These are phyloP conservation scores for Brevipalpus yothersi DNA, from an alignment of 1,140 invertebrate species.

Conservation along the genomic window DNA sequence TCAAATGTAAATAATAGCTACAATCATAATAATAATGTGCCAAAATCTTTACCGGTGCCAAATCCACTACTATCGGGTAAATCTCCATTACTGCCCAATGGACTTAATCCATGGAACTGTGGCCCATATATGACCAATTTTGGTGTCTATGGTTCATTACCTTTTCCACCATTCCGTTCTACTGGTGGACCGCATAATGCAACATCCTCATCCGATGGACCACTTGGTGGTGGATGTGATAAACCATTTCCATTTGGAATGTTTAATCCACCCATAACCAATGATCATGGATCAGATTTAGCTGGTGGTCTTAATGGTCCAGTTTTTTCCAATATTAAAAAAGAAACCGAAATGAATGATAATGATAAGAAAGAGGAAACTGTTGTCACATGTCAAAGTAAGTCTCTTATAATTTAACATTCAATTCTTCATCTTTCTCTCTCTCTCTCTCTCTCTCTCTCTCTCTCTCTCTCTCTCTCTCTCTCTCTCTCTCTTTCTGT, in stretches of 20 bases:
- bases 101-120: background rate
- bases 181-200: background rate
- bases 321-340: background rate
- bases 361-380: background rate
- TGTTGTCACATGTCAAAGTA: background rate
- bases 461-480: background rate
- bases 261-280: background rate
- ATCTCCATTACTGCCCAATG: background rate
- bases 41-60: constrained; percentile 1
- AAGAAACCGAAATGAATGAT: background rate
- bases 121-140: background rate
- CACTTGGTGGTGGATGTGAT: background rate
- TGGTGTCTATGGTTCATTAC: background rate
- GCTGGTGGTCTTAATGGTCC: background rate
- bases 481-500: background rate
- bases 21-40: background rate
- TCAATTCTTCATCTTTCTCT: too few species aligned
- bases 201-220: background rate
- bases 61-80: background rate
- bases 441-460: background rate
- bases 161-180: background rate
- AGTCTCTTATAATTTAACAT: background rate
- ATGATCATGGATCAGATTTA: background rate
- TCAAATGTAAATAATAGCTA: background rate
- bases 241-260: constrained; percentile 1